Evolutionary conservation across 35 echinoderm and acorn worm species (phyloP).

Genomic region (Lytechinus pictus): DNA sequence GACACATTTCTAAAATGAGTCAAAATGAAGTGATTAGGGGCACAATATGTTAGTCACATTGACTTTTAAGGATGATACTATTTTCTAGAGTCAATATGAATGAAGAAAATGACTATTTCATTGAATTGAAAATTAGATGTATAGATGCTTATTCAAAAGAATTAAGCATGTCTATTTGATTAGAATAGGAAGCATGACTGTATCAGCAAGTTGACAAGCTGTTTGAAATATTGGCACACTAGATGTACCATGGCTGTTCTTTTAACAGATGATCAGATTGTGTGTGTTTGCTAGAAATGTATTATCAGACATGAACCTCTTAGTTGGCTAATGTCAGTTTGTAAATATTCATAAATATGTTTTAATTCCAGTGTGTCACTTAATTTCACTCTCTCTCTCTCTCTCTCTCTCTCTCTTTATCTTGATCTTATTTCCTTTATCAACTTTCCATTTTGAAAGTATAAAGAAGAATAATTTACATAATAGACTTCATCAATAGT

Average conservation of each 20-base stretch:
- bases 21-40: too few relatives aligned
- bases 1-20: neutral
- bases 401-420: neutral
- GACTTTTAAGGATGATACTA: neutral
- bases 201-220: neutral
- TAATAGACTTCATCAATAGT: neutral
- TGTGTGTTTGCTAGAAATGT: neutral
- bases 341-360: conserved; percentile 14
- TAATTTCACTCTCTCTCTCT: neutral
- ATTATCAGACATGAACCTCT: neutral
- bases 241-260: neutral
- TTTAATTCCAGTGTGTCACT: neutral
- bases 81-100: neutral
- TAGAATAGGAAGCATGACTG: neutral
- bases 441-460: neutral
- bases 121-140: neutral
- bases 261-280: neutral
- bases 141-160: neutral
- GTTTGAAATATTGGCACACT: neutral
- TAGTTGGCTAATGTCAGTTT: neutral
- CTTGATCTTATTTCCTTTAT: neutral
- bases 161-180: neutral
- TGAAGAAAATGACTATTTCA: neutral
- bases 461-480: neutral
- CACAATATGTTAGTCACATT: too few relatives aligned